Conservation (phyloP, 2,888 invertebrate genomes). For the Mechanitis mazaeus region DNA sequence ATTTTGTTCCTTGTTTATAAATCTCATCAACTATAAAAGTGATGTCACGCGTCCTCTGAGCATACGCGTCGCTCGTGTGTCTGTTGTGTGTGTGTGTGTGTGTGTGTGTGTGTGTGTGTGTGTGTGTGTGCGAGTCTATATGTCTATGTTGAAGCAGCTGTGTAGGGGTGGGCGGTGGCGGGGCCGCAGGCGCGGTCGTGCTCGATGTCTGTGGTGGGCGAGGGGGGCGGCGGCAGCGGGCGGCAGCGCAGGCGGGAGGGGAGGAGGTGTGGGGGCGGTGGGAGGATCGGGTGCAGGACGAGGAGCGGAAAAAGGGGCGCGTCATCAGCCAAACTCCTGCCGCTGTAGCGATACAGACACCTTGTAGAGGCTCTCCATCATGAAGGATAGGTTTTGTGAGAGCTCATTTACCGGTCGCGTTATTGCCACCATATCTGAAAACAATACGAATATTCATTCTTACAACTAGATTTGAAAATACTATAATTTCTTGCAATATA, state of each 20-base stretch:
- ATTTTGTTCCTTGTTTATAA: no score
- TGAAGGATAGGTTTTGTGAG: slow-evolving; percentile 66
- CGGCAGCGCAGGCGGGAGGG: not conserved
- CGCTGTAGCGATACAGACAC: slow-evolving; percentile 66
- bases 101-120: not conserved
- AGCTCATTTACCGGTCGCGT: slow-evolving; percentile 69
- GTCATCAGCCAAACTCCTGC: slow-evolving; percentile 50
- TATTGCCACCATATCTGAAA: slow-evolving; percentile 69
- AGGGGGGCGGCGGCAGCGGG: not conserved
- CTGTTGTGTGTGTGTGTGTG: not conserved
- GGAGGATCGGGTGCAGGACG: slow-evolving; percentile 11
- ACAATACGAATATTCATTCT: not conserved
- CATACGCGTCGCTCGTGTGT: no score
- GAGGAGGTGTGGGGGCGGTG: not conserved
- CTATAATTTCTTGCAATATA: no score
- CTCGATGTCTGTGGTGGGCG: no score
- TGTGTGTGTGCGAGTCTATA: slow-evolving; percentile 2
- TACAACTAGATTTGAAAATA: not conserved
- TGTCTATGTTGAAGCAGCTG: slow-evolving; percentile 14
- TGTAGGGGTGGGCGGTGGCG: slow-evolving; percentile 12
- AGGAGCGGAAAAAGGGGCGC: slow-evolving; percentile 18
- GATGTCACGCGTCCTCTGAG: no score
- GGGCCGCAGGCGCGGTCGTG: slow-evolving; percentile 1
- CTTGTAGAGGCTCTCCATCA: slow-evolving; percentile 73
- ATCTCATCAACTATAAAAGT: no score